A percentile compares a stretch with the other conserved stretches of the same genome.
Conservation (phyloP, 1,140 invertebrate genomes). For the Gonioctena quinquepunctata region DNA sequence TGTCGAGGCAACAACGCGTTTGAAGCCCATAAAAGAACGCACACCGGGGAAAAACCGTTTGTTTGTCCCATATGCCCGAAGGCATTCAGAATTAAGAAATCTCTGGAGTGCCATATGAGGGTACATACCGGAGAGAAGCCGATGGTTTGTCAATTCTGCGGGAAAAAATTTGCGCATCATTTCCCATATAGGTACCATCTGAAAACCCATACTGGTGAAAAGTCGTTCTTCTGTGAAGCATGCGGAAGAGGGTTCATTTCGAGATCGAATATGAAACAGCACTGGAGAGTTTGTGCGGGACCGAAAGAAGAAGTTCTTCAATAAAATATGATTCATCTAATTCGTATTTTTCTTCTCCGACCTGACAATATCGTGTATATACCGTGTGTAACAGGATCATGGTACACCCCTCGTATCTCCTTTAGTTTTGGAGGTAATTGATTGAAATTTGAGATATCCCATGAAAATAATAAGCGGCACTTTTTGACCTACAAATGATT, state of each 20-base stretch:
- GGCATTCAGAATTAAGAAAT: conserved; percentile 19
- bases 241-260: background rate
- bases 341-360: too few species aligned
- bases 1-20: background rate
- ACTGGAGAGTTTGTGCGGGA: background rate
- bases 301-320: too few species aligned
- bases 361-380: too few species aligned
- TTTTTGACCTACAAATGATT: too few species aligned
- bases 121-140: conserved; percentile 43
- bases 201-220: background rate
- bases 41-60: conserved; percentile 26
- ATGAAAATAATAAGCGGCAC: too few species aligned
- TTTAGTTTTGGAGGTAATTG: too few species aligned
- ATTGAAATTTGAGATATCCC: too few species aligned
- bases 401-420: too few species aligned
- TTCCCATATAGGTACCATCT: background rate
- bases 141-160: conserved; percentile 35
- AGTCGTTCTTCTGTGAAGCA: background rate
- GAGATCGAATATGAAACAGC: background rate
- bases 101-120: conserved; percentile 38
- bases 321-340: too few species aligned
- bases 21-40: background rate
- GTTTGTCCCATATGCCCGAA: conserved; percentile 23
- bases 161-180: conserved; percentile 11
- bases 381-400: too few species aligned